A percentile compares a stretch with the other conserved stretches of the same genome.
Conservation (phyloP, 2,888 invertebrate genomes). For the Himalopsyche tibetana region DNA sequence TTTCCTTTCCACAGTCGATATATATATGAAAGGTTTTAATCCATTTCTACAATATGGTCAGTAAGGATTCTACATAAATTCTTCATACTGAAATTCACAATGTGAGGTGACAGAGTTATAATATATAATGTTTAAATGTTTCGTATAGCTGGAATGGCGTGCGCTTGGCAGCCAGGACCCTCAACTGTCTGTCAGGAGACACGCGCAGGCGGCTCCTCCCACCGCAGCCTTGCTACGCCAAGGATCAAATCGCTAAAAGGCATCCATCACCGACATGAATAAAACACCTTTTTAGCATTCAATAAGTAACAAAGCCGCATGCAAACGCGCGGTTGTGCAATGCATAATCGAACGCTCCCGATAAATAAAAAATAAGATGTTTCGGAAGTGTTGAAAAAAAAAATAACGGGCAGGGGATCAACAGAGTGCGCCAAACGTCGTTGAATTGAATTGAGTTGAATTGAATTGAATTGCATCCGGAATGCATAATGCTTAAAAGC, state of each 20-base stretch:
- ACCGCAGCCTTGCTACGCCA: not conserved
- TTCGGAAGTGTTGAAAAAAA: not conserved
- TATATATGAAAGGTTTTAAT: too few relatives aligned
- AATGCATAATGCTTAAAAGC: not conserved
- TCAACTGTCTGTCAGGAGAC: slow-evolving; percentile 38
- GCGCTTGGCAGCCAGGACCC: slow-evolving; percentile 37
- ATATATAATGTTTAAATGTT: not conserved
- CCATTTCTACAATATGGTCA: too few relatives aligned
- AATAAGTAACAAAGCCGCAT: slow-evolving; percentile 14
- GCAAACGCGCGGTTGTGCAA: slow-evolving; percentile 33
- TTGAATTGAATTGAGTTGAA: too few relatives aligned
- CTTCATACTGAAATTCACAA: too few relatives aligned
- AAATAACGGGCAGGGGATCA: not conserved
- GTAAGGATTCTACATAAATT: too few relatives aligned
- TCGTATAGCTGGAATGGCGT: not conserved
- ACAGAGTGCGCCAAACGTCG: not conserved
- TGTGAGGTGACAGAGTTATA: too few relatives aligned
- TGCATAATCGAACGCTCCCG: not conserved
- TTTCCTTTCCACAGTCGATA: too few relatives aligned
- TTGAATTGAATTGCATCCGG: not conserved
- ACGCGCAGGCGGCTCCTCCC: slow-evolving; percentile 30
- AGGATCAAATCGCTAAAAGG: slow-evolving; percentile 39
- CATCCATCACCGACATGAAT: slow-evolving; percentile 9
- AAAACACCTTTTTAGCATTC: slow-evolving; percentile 20
- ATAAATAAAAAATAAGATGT: slow-evolving; percentile 18